phyloP scores from a whole-genome alignment of 2,797 vertebrate genomes.

The Enoplosus armatus region DNA sequence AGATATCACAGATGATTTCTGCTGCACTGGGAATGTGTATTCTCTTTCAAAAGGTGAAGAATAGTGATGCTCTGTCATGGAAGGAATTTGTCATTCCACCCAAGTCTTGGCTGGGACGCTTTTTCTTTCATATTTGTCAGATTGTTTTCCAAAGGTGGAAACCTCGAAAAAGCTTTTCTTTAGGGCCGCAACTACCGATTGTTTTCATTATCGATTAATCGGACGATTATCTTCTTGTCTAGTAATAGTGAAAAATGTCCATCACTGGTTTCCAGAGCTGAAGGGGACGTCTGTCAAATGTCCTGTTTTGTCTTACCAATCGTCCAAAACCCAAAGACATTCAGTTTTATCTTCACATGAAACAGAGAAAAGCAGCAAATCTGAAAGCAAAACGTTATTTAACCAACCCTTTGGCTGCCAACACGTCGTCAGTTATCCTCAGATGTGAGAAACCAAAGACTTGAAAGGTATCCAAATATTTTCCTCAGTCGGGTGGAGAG shows the following conservation, averaged over 20 bases:
- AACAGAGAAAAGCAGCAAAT: neutral
- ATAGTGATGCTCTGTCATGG: neutral
- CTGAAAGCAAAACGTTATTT: neutral
- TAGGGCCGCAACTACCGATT: neutral
- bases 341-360: too few species aligned
- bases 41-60: neutral
- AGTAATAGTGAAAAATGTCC: neutral
- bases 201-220: neutral
- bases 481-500: neutral
- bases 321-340: neutral
- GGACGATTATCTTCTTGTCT: rapidly evolving
- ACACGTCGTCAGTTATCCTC: neutral
- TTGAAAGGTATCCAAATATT: neutral
- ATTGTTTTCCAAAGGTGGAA: neutral
- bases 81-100: conserved; percentile 3
- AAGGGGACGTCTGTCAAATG: neutral
- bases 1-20: conserved; percentile 32
- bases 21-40: neutral
- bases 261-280: neutral
- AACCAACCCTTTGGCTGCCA: neutral
- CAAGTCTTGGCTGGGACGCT: neutral
- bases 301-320: neutral
- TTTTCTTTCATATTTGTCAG: neutral
- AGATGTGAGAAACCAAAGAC: neutral
- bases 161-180: neutral